phyloP scores from a whole-genome alignment of 2,797 vertebrate genomes.

The Intellagama lesueurii region DNA sequence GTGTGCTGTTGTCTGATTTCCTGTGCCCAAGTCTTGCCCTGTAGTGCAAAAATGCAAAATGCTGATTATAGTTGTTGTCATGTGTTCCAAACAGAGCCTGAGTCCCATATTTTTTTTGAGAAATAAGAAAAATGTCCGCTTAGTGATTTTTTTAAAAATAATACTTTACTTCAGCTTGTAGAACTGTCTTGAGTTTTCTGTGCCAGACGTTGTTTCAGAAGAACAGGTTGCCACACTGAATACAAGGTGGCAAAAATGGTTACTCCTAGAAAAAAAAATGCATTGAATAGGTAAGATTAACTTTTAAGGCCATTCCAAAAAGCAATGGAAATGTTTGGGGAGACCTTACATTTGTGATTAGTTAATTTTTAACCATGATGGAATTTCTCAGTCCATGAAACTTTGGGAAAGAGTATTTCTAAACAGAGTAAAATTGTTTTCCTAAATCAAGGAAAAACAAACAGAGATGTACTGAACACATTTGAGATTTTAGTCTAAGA shows the following conservation, averaged over 20 bases:
- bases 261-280: background rate
- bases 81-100: too few relatives aligned
- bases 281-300: background rate
- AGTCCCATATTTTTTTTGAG: background rate
- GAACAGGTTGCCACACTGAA: background rate
- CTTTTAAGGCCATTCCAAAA: too few relatives aligned
- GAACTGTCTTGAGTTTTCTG: background rate
- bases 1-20: background rate
- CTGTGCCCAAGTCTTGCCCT: background rate
- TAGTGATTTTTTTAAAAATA: background rate
- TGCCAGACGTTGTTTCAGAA: background rate
- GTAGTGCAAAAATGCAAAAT: too few relatives aligned
- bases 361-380: background rate
- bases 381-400: background rate
- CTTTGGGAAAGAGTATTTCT: slow-evolving; percentile 34
- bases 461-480: slow-evolving; percentile 62
- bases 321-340: background rate
- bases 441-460: slow-evolving; percentile 64
- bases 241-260: background rate
- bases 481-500: slow-evolving; percentile 64
- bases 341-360: background rate
- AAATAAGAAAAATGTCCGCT: background rate
- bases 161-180: background rate
- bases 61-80: too few relatives aligned
- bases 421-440: slow-evolving; percentile 56